A percentile compares a stretch with the other conserved stretches of the same genome.
Evolutionary conservation across 2,888 invertebrate genomes (phyloP).

Genomic region (Caenorhabditis sp.): DNA sequence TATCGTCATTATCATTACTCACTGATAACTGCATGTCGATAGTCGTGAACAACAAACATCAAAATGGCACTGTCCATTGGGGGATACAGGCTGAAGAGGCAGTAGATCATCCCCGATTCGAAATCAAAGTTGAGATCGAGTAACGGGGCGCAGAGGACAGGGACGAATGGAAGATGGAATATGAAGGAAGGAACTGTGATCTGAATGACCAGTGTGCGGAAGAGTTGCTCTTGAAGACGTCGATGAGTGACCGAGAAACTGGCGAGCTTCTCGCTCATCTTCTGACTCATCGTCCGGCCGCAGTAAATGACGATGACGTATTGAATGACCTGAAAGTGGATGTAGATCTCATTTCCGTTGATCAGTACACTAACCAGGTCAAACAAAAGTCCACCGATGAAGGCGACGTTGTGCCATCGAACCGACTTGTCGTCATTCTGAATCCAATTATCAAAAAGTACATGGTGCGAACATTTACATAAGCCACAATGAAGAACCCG

Average conservation of each 20-base stretch:
- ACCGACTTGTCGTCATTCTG: conserved; percentile 17
- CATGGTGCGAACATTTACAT: background rate
- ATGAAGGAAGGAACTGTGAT: conserved; percentile 34
- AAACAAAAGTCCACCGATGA: conserved; percentile 20
- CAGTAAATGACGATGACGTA: conserved; percentile 41
- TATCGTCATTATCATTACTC: background rate
- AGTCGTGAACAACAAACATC: conserved; percentile 33
- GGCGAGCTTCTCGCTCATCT: conserved; percentile 33
- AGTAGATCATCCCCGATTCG: conserved; percentile 38
- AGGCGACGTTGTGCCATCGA: conserved; percentile 32
- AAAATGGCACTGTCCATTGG: conserved; percentile 25
- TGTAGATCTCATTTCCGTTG: background rate
- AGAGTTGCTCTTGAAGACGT: conserved; percentile 32
- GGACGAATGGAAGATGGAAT: conserved; percentile 33
- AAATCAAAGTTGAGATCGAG: conserved; percentile 23
- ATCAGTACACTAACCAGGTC: conserved; percentile 6
- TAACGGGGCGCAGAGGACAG: conserved; percentile 31
- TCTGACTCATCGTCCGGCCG: conserved; percentile 25
- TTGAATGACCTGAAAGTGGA: conserved; percentile 21
- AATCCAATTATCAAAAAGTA: background rate
- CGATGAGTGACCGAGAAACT: conserved; percentile 23
- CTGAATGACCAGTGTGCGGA: conserved; percentile 25
- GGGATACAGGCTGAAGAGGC: conserved; percentile 33
- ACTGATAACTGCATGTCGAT: conserved; percentile 23
- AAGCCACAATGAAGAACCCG: conserved; percentile 28